Evolutionary conservation across 2,888 invertebrate species (phyloP).

Genomic region (Melangyna quadrimaculata): DNA sequence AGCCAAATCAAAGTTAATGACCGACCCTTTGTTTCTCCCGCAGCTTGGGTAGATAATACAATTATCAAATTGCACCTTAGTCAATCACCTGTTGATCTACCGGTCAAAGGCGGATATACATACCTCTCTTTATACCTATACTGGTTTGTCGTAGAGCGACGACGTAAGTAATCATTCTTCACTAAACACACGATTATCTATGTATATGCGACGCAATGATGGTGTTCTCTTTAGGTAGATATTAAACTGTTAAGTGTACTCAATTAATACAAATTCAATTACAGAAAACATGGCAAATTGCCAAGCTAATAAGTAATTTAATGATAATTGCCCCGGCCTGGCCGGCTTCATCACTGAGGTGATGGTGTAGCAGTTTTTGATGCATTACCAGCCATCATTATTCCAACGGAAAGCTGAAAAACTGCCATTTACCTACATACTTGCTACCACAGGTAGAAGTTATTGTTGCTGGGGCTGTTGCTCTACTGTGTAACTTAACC

Average conservation of each 20-base stretch:
- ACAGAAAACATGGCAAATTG: conserved; percentile 80
- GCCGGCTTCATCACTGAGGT: conserved; percentile 12
- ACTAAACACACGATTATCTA: neutral
- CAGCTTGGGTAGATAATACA: conserved; percentile 50
- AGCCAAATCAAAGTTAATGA: conserved; percentile 69
- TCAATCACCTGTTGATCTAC: conserved; percentile 69
- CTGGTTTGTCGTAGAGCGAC: neutral
- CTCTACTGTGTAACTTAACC: neutral
- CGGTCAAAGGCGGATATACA: conserved; percentile 27
- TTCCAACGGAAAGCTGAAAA: conserved; percentile 11
- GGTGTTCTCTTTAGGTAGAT: conserved; percentile 26
- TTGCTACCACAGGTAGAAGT: neutral
- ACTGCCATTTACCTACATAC: neutral
- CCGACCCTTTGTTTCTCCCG: conserved; percentile 59
- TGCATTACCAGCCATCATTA: conserved; percentile 17
- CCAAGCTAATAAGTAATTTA: conserved; percentile 64
- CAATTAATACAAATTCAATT: conserved; percentile 82
- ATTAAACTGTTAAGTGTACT: conserved; percentile 71
- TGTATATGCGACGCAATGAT: neutral
- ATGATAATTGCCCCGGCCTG: conserved; percentile 52
- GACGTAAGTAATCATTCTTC: conserved; percentile 1
- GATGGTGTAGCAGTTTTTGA: conserved; percentile 38
- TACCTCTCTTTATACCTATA: neutral
- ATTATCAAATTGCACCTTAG: conserved; percentile 70
- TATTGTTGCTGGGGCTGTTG: neutral